Evolutionary conservation across 2,113 vertebrate species (phyloP).

Genomic region (Trematomus loennbergii): DNA sequence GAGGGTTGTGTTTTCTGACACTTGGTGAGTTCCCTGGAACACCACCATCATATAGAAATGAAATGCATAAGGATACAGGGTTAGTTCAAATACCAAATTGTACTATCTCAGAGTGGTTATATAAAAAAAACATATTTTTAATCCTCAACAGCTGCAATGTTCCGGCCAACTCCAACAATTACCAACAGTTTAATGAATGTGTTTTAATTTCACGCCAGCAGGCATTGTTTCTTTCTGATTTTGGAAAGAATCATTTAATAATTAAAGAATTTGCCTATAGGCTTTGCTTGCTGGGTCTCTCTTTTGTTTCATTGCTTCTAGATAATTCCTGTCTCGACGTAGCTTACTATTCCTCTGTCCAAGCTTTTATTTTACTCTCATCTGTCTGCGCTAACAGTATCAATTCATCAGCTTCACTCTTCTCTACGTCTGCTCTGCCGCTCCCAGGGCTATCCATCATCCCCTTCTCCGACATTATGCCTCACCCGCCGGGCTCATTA

Average conservation of each 20-base stretch:
- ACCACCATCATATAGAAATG: too few species aligned
- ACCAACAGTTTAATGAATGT: conserved; percentile 51
- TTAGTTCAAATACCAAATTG: too few species aligned
- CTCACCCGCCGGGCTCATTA: conserved; percentile 64
- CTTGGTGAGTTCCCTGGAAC: too few species aligned
- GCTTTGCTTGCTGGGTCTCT: conserved; percentile 24
- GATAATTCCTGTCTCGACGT: conserved; percentile 17
- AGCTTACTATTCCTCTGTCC: conserved; percentile 44
- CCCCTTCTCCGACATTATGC: conserved; percentile 47
- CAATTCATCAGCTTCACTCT: conserved; percentile 66
- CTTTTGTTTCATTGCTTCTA: conserved; percentile 35
- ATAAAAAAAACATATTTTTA: conserved; percentile 24
- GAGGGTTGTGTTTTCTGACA: too few species aligned
- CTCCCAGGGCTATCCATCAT: conserved; percentile 68
- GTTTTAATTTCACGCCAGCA: conserved; percentile 58
- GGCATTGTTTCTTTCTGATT: conserved; percentile 54
- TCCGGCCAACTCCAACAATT: conserved; percentile 40
- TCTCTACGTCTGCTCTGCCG: conserved; percentile 58
- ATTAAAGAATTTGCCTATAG: conserved; percentile 53
- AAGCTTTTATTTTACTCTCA: conserved; percentile 39
- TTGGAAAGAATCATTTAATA: conserved; percentile 60
- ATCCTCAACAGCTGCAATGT: conserved; percentile 12
- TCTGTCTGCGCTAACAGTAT: conserved; percentile 53
- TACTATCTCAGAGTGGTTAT: not conserved
- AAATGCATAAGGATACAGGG: not conserved